A percentile compares a stretch with the other conserved stretches of the same genome.
Evolutionary conservation across 2,888 invertebrate species (phyloP).

Genomic region (Cheilosia urbana): DNA sequence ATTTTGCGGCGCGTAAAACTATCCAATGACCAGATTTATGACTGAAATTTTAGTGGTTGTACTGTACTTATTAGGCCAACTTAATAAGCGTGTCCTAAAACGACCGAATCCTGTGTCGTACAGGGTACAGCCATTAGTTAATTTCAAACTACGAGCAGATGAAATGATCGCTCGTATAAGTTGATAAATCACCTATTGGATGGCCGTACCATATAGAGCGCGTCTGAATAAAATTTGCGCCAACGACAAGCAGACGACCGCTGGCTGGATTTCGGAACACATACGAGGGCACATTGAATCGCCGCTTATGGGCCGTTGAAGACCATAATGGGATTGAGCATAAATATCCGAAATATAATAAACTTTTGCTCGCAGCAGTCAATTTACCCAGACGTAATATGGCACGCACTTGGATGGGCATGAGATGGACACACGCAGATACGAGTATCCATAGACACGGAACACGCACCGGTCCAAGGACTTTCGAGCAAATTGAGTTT

Average conservation of each 20-base stretch:
- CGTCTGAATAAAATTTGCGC: slow-evolving; percentile 57
- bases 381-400: slow-evolving; percentile 32
- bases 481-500: slow-evolving; percentile 70
- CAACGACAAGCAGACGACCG: slow-evolving; percentile 25
- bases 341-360: slow-evolving; percentile 71
- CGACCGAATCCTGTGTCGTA: slow-evolving; percentile 42
- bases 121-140: slow-evolving; percentile 41
- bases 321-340: slow-evolving; percentile 69
- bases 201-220: slow-evolving; percentile 2
- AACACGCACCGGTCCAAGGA: slow-evolving; percentile 53
- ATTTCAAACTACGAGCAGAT: slow-evolving; percentile 22
- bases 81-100: slow-evolving; percentile 54
- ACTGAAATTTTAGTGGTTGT: neutral
- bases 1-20: slow-evolving; percentile 1
- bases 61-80: slow-evolving; percentile 16
- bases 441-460: no score
- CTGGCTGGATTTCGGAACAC: neutral
- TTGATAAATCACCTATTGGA: slow-evolving; percentile 51
- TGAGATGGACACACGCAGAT: neutral
- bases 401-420: slow-evolving; percentile 38
- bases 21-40: slow-evolving; percentile 4
- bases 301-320: slow-evolving; percentile 40
- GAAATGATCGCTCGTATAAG: slow-evolving; percentile 54
- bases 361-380: slow-evolving; percentile 42
- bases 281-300: slow-evolving; percentile 28